These are phyloP conservation scores for Smithornis capensis DNA, from an alignment of 2,113 vertebrate species.

Conservation along the genomic window DNA sequence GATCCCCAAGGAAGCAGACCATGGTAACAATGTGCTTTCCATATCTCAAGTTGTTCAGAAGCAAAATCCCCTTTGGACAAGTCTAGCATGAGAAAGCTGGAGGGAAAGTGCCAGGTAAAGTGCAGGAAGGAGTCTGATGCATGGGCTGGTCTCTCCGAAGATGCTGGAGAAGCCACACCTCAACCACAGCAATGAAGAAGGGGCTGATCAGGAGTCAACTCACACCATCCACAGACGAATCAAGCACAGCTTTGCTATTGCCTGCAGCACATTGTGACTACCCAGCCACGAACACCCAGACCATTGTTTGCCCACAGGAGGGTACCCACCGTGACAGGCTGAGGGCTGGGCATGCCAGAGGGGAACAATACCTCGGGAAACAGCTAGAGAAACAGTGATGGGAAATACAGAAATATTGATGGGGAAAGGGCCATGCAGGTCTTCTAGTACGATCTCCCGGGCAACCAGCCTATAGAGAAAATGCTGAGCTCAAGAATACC, in stretches of 20 bases:
- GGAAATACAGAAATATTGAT: not conserved
- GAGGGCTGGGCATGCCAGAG: not conserved
- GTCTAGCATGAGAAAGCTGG: not conserved
- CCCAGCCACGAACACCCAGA: not conserved
- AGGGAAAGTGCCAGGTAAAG: not conserved
- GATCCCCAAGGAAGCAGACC: not conserved
- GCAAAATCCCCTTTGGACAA: not conserved
- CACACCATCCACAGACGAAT: slow-evolving; percentile 6
- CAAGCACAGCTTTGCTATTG: not conserved
- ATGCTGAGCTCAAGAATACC: slow-evolving; percentile 51
- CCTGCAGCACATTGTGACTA: not conserved
- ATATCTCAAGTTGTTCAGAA: accelerated
- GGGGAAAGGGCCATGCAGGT: not conserved
- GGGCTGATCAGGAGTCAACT: slow-evolving; percentile 38
- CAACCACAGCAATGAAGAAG: not conserved
- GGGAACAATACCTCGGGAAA: not conserved
- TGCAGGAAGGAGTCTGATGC: not conserved
- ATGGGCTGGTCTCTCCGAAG: not conserved
- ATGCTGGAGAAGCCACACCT: slow-evolving; percentile 36
- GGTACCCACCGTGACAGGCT: not conserved
- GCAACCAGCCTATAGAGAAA: slow-evolving; percentile 34
- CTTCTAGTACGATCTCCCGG: slow-evolving; percentile 1
- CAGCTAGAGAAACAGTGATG: not conserved
- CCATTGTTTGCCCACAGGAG: slow-evolving; percentile 2
- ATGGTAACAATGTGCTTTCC: not conserved